phyloP scores from a whole-genome alignment of 2,888 invertebrate species.

The Drosophila pseudotalamancana region DNA sequence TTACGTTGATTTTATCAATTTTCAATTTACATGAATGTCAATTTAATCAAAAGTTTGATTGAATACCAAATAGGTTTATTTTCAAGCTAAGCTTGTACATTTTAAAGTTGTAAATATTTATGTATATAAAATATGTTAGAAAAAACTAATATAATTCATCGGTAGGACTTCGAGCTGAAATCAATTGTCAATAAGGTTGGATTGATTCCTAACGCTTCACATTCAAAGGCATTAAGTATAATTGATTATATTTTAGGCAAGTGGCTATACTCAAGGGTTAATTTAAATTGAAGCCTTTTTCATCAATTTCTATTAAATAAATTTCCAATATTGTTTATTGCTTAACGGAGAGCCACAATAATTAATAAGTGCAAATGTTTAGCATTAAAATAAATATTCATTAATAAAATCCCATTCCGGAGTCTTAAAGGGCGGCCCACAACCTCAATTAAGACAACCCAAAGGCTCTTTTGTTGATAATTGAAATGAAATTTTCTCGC shows the following conservation, averaged over 20 bases:
- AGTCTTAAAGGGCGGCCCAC: conserved; percentile 29
- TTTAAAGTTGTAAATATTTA: too few relatives aligned
- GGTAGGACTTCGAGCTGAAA: too few relatives aligned
- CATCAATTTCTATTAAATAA: not conserved
- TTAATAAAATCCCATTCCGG: conserved; percentile 5
- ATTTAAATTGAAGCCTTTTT: not conserved
- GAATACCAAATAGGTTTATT: too few relatives aligned
- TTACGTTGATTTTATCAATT: not conserved
- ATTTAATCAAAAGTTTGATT: not conserved
- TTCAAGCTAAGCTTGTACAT: too few relatives aligned
- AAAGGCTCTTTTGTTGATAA: conserved; percentile 60
- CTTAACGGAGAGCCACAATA: not conserved
- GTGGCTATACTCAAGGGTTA: not conserved
- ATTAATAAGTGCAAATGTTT: conserved; percentile 3
- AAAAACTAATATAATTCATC: too few relatives aligned
- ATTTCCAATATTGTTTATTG: not conserved
- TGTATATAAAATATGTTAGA: too few relatives aligned
- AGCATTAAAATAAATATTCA: conserved; percentile 23
- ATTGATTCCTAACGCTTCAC: too few relatives aligned
- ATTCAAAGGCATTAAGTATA: too few relatives aligned
- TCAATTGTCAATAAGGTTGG: too few relatives aligned
- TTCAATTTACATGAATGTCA: conserved; percentile 1
- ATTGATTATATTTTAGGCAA: too few relatives aligned
- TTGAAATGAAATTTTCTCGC: conserved; percentile 65
- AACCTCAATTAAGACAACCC: conserved; percentile 46